Evolutionary conservation across 1,140 invertebrate species (phyloP).

Genomic region (Tyrophagus putrescentiae): DNA sequence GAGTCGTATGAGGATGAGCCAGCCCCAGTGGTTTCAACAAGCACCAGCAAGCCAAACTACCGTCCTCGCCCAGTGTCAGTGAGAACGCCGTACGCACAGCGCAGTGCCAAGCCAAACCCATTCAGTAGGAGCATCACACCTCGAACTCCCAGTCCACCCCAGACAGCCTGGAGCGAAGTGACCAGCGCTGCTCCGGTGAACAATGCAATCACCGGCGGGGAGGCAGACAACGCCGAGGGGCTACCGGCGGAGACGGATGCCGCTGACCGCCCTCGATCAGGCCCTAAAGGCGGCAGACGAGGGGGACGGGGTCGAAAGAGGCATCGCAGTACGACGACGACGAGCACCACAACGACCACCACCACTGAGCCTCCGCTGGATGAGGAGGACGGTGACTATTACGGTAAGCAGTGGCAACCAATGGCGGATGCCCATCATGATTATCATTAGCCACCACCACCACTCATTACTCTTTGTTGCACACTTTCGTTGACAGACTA

Average conservation of each 20-base stretch:
- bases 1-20: conserved; percentile 21
- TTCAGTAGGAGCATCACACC: too few relatives aligned
- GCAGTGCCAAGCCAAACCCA: background rate
- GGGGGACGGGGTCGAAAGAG: background rate
- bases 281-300: conserved; percentile 22
- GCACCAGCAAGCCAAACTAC: background rate
- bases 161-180: background rate
- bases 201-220: background rate
- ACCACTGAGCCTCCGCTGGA: conserved; percentile 7
- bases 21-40: background rate
- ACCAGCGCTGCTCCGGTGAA: background rate
- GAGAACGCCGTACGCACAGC: background rate
- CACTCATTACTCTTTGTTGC: too few relatives aligned
- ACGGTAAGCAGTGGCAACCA: background rate
- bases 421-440: too few relatives aligned
- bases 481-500: background rate
- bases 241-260: conserved; percentile 12
- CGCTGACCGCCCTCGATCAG: background rate
- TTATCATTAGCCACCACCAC: too few relatives aligned
- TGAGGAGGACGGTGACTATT: conserved; percentile 15
- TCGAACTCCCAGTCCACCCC: background rate
- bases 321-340: conserved; percentile 19
- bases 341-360: conserved; percentile 26
- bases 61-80: conserved; percentile 1
- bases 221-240: background rate